Evolutionary conservation across 2,888 invertebrate genomes (phyloP), one percentile per base, ranked within the genome.

Genomic region (Xestia sexstrigata): DNA sequence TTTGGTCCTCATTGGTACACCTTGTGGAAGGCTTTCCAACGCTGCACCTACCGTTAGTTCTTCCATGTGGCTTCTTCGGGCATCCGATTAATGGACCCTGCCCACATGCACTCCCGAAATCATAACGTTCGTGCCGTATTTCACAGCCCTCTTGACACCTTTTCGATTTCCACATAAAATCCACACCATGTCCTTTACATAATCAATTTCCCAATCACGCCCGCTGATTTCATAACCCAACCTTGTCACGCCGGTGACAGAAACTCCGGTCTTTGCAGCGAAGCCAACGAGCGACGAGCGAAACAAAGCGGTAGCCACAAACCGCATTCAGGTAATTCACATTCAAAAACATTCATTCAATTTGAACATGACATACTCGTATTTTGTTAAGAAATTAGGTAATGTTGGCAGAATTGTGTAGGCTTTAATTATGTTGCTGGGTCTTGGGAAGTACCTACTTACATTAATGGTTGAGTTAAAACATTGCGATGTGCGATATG

Each of bases 311-410:
- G 55, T 78, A 66, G 47, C 74, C 81, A 74, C 79, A 74, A 70
- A 86, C 88, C 86, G 62, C 82, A 84, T 82, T 77, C 87, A 88
- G 84, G 85, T 85, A 83, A 87, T 82, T 81, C 79, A 74, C 70
- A 76, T 75, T 78, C 79, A 79, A 82, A 80, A 85, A 85, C 87
- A 82, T 84, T 79, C 35, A 79, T 82, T 82, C 73, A 74, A 81
- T 84, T 87, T 81, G 49, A 84, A 82, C 84, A 76, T 76, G 39
- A 68, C 60, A 8, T 30, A 60, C 30, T 30, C 74, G 76, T 69
- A 77, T 67, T 74, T 83, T 70, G 76, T 76, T 70, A 73, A 76
- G 73, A 70, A 80, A 84, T 73, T 60, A 35, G 70, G 70, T 69
- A 62, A 85, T 70, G 52, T 74, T 58, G 17, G 6, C 69, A 83